These are phyloP conservation scores for Aphaenogaster ashmeadi DNA, from an alignment of 1,140 invertebrate genomes.

Conservation along the genomic window DNA sequence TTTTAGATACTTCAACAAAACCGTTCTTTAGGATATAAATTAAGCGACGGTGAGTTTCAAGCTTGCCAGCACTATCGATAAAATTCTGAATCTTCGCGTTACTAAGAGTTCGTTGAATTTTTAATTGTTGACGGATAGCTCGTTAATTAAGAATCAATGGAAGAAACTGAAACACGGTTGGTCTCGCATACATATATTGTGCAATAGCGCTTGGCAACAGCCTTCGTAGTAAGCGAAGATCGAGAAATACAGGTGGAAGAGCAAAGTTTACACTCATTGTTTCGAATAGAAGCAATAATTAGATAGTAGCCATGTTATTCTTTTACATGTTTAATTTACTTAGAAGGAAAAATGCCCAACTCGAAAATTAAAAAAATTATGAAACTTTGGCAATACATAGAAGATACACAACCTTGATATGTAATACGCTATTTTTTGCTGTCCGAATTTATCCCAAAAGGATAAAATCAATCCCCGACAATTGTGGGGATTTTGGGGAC, in stretches of 20 bases:
- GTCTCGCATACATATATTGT: constrained; percentile 10
- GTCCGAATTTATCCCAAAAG: too few relatives aligned
- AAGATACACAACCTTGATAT: too few relatives aligned
- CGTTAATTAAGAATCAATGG: background rate
- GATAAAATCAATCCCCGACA: too few relatives aligned
- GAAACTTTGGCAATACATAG: too few relatives aligned
- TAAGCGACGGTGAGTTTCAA: background rate
- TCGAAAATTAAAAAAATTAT: too few relatives aligned
- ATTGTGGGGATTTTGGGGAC: too few relatives aligned
- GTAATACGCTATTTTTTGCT: too few relatives aligned
- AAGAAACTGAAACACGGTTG: constrained; percentile 33
- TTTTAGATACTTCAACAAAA: too few relatives aligned
- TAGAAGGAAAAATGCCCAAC: background rate
- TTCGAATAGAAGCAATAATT: background rate
- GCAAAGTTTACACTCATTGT: background rate
- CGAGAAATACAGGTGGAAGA: background rate
- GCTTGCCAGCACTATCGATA: background rate
- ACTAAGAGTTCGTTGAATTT: background rate
- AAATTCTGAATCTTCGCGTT: background rate
- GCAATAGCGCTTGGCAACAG: constrained; percentile 44
- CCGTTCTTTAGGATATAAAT: background rate
- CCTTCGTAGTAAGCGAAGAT: background rate
- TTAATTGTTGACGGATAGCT: background rate
- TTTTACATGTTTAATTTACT: background rate
- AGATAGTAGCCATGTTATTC: background rate